These are phyloP conservation scores for Orbicella faveolata DNA, from an alignment of 64 coral and sea anemone species.

Conservation along the genomic window DNA sequence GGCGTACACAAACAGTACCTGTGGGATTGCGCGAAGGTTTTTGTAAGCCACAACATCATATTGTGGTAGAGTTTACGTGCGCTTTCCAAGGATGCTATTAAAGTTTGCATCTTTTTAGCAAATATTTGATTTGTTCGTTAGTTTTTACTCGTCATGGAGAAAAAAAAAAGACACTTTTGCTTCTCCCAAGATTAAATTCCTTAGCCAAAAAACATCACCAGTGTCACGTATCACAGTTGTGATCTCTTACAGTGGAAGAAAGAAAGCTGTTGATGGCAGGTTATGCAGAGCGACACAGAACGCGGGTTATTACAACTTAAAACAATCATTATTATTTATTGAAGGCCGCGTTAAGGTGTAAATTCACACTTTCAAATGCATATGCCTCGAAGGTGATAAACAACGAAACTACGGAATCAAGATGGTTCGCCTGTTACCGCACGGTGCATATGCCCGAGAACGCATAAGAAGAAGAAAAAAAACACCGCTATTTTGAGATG, in stretches of 20 bases:
- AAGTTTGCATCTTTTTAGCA: background rate
- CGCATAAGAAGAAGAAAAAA: background rate
- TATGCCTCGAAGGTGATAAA: constrained; percentile 22
- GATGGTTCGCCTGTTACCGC: background rate
- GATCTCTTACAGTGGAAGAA: background rate
- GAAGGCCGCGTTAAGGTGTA: constrained; percentile 4
- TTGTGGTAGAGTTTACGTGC: constrained; percentile 1
- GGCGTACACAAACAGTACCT: background rate
- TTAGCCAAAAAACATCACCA: background rate
- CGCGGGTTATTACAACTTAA: constrained; percentile 18
- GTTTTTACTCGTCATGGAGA: background rate
- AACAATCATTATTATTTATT: constrained; percentile 41
- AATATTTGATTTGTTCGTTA: background rate
- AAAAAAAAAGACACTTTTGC: background rate
- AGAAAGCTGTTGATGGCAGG: background rate
- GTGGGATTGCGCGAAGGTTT: background rate
- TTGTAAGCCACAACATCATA: background rate
- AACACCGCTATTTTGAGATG: background rate
- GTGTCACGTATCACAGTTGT: constrained; percentile 2
- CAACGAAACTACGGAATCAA: constrained; percentile 8
- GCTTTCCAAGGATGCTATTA: constrained; percentile 18
- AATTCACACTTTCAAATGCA: constrained; percentile 9
- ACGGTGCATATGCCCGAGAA: background rate
- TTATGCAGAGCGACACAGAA: background rate
- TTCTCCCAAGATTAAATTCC: constrained; percentile 10